phyloP scores from a whole-genome alignment of 1,140 invertebrate genomes.

The Apis cerana region DNA sequence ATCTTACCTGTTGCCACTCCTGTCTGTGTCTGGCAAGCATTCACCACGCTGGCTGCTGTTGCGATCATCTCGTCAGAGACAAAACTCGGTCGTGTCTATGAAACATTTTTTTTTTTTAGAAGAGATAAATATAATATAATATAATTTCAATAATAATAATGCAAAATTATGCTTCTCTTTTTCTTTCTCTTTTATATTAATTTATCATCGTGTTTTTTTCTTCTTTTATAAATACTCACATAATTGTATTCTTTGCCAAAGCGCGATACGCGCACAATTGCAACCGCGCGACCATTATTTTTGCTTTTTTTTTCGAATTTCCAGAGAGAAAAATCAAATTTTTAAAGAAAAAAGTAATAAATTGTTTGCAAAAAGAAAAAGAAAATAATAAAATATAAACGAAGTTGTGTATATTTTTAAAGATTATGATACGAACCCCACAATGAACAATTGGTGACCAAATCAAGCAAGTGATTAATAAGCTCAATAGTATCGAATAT shows the following conservation, averaged over 20 bases:
- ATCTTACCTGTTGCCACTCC: constrained; percentile 72
- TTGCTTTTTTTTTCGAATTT: not conserved
- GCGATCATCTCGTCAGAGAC: constrained; percentile 77
- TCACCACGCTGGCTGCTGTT: constrained; percentile 73
- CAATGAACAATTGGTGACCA: constrained; percentile 44
- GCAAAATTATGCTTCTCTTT: too few relatives aligned
- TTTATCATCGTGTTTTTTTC: not conserved
- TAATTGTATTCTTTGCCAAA: not conserved
- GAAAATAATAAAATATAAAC: not conserved
- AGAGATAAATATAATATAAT: too few relatives aligned
- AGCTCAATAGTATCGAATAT: constrained; percentile 8
- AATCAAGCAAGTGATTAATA: constrained; percentile 40
- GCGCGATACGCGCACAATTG: not conserved
- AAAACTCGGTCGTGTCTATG: constrained; percentile 73
- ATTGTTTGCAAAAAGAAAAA: not conserved
- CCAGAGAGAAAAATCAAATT: not conserved
- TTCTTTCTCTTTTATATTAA: not conserved
- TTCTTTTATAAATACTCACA: not conserved
- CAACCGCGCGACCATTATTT: not conserved
- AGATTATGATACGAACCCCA: constrained; percentile 51
- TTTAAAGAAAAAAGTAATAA: not conserved
- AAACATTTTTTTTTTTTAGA: constrained; percentile 19
- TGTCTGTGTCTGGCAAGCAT: constrained; percentile 75
- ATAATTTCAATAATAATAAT: too few relatives aligned
- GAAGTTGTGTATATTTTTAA: too few relatives aligned